phyloP scores from a whole-genome alignment of 2,113 vertebrate genomes.

The Atlantisia rogersi region DNA sequence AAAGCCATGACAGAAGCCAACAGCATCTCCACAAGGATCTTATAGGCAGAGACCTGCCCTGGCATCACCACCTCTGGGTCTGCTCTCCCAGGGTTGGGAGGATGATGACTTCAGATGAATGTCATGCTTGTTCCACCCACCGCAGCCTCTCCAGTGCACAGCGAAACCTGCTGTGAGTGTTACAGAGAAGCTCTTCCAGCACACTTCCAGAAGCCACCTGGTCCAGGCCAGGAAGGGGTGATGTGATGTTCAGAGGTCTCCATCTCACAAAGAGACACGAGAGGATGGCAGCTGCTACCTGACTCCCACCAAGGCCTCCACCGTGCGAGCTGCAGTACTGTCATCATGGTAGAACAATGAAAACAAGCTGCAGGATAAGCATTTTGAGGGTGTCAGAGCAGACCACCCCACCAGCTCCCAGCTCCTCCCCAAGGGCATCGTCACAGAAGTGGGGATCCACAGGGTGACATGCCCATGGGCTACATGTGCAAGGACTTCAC shows the following conservation, averaged over 20 bases:
- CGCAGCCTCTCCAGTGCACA: accelerated
- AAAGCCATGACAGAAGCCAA: accelerated
- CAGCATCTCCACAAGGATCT: accelerated
- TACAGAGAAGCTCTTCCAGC: not conserved
- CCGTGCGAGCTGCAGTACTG: not conserved
- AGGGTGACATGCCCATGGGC: not conserved
- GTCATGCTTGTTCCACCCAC: not conserved
- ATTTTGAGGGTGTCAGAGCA: not conserved
- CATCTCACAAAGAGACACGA: not conserved
- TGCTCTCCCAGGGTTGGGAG: not conserved
- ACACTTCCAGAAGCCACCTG: not conserved
- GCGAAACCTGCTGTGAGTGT: accelerated
- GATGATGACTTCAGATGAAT: not conserved
- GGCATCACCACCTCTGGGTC: not conserved
- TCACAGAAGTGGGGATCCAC: not conserved
- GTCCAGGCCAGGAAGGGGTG: not conserved
- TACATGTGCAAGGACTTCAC: not conserved
- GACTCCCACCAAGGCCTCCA: not conserved
- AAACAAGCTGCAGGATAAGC: not conserved
- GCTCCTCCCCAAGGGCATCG: not conserved
- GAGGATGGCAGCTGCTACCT: accelerated
- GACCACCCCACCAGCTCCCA: not conserved
- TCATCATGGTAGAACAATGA: not conserved
- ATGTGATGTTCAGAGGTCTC: not conserved
- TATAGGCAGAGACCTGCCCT: not conserved